Evolutionary conservation across 1,140 invertebrate species (phyloP).

Genomic region (Sogatella furcifera): DNA sequence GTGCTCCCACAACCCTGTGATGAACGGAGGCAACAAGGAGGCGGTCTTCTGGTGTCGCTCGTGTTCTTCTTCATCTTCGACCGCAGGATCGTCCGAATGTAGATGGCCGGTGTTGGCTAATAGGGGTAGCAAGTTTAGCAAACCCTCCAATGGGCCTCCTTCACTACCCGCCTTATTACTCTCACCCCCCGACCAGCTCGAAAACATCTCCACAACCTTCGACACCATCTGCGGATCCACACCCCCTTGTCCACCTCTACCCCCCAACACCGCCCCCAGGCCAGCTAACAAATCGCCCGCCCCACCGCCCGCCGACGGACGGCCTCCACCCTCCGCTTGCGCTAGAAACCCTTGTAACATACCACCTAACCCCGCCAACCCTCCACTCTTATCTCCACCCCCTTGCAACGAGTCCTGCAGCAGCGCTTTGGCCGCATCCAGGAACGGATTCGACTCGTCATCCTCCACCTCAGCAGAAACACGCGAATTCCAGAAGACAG

Average conservation of each 20-base stretch:
- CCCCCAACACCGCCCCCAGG: conserved; percentile 25
- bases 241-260: conserved; percentile 30
- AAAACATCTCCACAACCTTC: conserved; percentile 40
- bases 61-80: conserved; percentile 34
- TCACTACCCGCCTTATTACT: conserved; percentile 1
- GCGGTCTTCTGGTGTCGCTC: conserved; percentile 48
- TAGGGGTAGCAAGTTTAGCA: conserved; percentile 50
- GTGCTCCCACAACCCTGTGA: conserved; percentile 64
- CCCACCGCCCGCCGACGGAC: conserved; percentile 18
- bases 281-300: conserved; percentile 18
- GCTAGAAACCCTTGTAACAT: conserved; percentile 14
- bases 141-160: conserved; percentile 33
- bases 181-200: conserved; percentile 18
- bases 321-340: conserved; percentile 10
- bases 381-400: conserved; percentile 4
- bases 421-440: conserved; percentile 24
- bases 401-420: conserved; percentile 22
- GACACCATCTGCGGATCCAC: conserved; percentile 41
- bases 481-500: too few species aligned
- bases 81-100: conserved; percentile 23
- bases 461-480: background rate
- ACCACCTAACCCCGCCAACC: conserved; percentile 8
- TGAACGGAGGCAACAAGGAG: conserved; percentile 52
- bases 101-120: conserved; percentile 32
- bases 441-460: conserved; percentile 25